Evolutionary conservation across 2,113 vertebrate genomes (phyloP), one percentile per base, ranked within the genome.

Genomic region (Ptilonorhynchus violaceus): DNA sequence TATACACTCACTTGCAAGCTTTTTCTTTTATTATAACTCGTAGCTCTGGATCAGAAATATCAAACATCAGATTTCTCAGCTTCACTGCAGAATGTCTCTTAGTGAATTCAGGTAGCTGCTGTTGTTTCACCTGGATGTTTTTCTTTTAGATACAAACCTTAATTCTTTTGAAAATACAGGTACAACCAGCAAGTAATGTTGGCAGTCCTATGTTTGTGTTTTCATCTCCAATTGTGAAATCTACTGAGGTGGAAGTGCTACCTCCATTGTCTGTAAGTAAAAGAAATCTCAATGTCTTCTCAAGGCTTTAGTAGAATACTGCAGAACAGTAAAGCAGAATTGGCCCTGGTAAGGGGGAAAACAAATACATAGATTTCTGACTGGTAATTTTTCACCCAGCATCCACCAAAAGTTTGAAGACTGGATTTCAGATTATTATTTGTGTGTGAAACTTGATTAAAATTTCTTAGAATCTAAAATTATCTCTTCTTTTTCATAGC

Each of bases 171-270:
- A 91, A 98, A 97, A 97, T 42, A 59, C 78, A 98, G 98, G 94
- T 98, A 92, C 98, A 97, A 88, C 91, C 97, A 97, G 79, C 90
- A n/a, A 97, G 95, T 92, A 97, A 55, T 77, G 66, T 92, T 90
- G 97, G 97, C 73, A 99, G 98, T 95, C 98, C 98, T 52, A 96
- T 98, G 18, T 99, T 99, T 96, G 99, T 98, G 76, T 99, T 99
- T 98, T 99, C 99, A 94, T 99, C 99, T 96, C 99, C 99, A 47
- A 99, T 99, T 96, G 99, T 99, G 97, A 99, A 99, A 96, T 99
- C 99, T 84, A 99, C 99, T 68, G 98, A 99, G 98, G 97, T 98
- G 77, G 99, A 98, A 96, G 98, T 98, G 67, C 98, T 98, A 93
- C 98, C 98, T 96, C 98, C 99, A 1, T 97, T 98, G 44, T 98